Evolutionary conservation across 2,888 invertebrate genomes (phyloP), one percentile per base, ranked within the genome.

Genomic region (Clistopyga incitator): DNA sequence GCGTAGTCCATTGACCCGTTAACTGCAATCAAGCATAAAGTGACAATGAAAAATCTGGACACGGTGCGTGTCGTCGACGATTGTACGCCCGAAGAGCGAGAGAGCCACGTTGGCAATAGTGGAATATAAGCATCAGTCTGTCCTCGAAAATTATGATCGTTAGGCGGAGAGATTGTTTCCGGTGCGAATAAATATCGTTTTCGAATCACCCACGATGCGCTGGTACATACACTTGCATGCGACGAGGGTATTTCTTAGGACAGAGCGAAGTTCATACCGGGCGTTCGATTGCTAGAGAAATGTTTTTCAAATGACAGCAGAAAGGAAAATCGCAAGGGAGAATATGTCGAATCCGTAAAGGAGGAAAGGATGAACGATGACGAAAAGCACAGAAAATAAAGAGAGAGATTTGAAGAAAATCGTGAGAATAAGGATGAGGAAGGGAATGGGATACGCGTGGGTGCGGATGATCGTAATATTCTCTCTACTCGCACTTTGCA

Each of bases 401-500:
- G 34, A 64, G 20, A 47, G 25, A 20, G 20, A 71, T 71, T 56
- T 20, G 3, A 61, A 74, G 3, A 61, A 74, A 74, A 47, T 29
- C 23, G 45, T 34, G 61, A 13, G 74, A 50, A 25, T 45, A 47
- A 15, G 80, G 70, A 45, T 23, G 80, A 56, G 42, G 47, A 23
- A 78, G 78, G 78, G 68, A 38, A 25, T 71, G n/a, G n/a, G 47
- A 59, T 61, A 42, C 61, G 71, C 79, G 81, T 85, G 86, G 87
- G 87, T 79, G 81, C 65, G 64, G 72, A 79, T 47, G 68, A 82
- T 82, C 71, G 77, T 82, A 61, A 78, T 81, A 76, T 64, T 79
- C 74, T 42, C 72, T 47, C 72, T 70, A 47, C 47, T 42, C 20
- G 64, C 77, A 79, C 75, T 75, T 71, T 78, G 86, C 79, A 86